Base-by-base conservation (phyloP, 2,113 vertebrate genomes). In the Macaca mulatta region DNA sequence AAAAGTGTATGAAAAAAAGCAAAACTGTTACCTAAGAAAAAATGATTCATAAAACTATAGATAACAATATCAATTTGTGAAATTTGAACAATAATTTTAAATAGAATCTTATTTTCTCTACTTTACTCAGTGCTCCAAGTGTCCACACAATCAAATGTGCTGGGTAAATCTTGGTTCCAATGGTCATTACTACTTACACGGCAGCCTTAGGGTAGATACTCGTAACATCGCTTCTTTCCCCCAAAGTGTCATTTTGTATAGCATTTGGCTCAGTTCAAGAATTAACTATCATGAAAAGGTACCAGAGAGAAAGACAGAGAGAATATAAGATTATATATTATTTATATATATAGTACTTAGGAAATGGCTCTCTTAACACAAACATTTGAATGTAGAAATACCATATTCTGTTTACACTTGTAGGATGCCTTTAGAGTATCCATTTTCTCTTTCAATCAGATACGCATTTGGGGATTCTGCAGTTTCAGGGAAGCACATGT, bases 21-120 rank as follows among this genome's bases (percentile, higher is more conserved):
- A 94, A 96, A 94, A 96, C 25, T 20, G 38, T 38, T 74, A 61
- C 10, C 35, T 91, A 89, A 67, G 43, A 77, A 93, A 77, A 86
- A 79, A 32, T 7, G 61, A 85, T 90, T 88, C 5, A 52, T 23
- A 27, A 45, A 93, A 78, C 20, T 50, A 86, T 38, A 93, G 50
- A 32, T 81, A 97, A 52, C 9, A 83, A 93, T 23, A n/a, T 64
- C 14, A 75, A n/a, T 79, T 86, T 77, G 43, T 84, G 20, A 78
- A 38, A 72, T 87, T 87, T 86, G 0, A 61, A 86, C 83, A 74
- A 84, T 40, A 6, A 43, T 17, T 95, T 90, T 43, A 92, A 92
- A 64, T 93, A 6, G 87, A 97, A 97, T 85, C 25, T 40, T 82
- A 69, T 72, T 52, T 43, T 80, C 30, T 85, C 3, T 43, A 40